Evolutionary conservation across 1,140 invertebrate species (phyloP), one percentile per base, ranked within the genome.

Genomic region (Drosophila sp.): DNA sequence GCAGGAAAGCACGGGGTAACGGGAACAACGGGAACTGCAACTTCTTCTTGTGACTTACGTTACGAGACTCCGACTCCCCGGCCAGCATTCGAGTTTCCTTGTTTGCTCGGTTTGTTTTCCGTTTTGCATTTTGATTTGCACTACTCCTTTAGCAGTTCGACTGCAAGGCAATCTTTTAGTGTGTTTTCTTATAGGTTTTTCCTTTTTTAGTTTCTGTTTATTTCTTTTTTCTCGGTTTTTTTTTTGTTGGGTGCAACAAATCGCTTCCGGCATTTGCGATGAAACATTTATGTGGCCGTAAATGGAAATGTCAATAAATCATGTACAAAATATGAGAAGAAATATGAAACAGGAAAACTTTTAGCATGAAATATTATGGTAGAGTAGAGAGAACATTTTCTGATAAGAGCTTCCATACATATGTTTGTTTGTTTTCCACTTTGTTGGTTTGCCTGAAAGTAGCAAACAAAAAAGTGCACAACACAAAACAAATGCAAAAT

Each of bases 261-360:
- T 90, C 80, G 78, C 81, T 89, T 89, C 84, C 84, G 84, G 80
- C 80, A 61, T 80, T 80, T 89, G 77, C 77, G 84, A 65, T 90
- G 84, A 84, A 89, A 89, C 84, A 89, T 89, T 89, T 89, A 90
- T 89, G 72, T 79, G 74, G 77, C 77, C 77, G 80, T 90, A 84
- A 89, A 89, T 89, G 84, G 84, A 84, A 90, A 89, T 90, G 84
- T 90, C 85, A 89, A 89, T 89, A 89, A 89, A 89, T 89, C 85
- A 89, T 74, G 69, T 79, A 55, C 50, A 6, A 60, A 44, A 76
- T 63, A 62, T 33, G 72, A 76, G 73, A 60, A 76, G 66, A 50
- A 64, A 76, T 55, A 64, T 69, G 57, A 60, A 68, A 65, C 70
- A 89, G 84, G 76, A 89, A 86, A 78, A 89, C 55, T 72, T 83